phyloP scores from a whole-genome alignment of 1,140 invertebrate species.

The Mercenaria mercenaria region DNA sequence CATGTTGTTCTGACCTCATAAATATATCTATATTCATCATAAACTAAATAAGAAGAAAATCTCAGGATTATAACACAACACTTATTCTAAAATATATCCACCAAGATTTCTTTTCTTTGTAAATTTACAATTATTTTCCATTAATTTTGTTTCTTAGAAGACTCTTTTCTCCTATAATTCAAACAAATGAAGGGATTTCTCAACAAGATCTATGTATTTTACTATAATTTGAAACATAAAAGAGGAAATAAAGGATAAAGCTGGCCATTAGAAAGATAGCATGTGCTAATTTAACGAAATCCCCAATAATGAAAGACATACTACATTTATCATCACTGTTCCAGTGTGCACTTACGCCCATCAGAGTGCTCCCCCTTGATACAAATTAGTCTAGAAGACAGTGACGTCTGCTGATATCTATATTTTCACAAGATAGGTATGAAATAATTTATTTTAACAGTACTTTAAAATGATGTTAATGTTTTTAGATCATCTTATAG shows the following conservation, averaged over 20 bases:
- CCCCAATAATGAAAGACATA: constrained; percentile 9
- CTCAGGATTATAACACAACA: background rate
- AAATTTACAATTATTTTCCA: background rate
- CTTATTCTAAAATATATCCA: background rate
- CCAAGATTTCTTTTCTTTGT: background rate
- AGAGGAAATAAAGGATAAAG: constrained; percentile 39
- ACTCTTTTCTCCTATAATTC: constrained; percentile 5
- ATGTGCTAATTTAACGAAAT: constrained; percentile 26
- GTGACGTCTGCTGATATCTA: no score
- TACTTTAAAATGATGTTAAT: no score
- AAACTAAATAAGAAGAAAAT: background rate
- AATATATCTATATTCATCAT: no score
- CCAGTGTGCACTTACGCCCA: background rate
- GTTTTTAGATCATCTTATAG: no score
- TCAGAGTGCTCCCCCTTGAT: background rate
- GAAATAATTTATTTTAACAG: no score
- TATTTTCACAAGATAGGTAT: no score
- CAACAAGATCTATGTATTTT: constrained; percentile 21
- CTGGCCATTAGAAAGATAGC: constrained; percentile 39
- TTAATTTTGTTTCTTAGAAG: background rate
- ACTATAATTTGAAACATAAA: constrained; percentile 52
- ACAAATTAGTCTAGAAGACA: no score
- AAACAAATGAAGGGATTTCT: constrained; percentile 23
- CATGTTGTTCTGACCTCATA: background rate
- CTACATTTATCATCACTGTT: constrained; percentile 6